Percentiles rank a stretch among this genome's conserved stretches.
These are phyloP conservation scores for Pantherophis vulpinus DNA, from an alignment of 2,797 vertebrate genomes.

Conservation along the genomic window DNA sequence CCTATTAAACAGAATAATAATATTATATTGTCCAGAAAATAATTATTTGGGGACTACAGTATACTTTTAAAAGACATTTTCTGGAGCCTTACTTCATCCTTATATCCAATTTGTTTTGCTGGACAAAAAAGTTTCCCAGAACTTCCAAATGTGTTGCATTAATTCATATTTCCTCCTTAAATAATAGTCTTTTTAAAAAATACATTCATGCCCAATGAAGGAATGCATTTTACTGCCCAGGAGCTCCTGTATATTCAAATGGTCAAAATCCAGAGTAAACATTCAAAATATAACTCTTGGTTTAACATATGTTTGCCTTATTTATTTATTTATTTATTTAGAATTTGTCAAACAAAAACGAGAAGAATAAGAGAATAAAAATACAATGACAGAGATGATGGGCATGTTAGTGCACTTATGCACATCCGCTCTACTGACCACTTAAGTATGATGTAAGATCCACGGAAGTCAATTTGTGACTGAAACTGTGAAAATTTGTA, in stretches of 20 bases:
- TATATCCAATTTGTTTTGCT: constrained; percentile 71
- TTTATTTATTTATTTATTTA: no score
- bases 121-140: constrained; percentile 61
- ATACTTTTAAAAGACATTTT: constrained; percentile 72
- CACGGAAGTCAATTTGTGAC: no score
- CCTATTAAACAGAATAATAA: constrained; percentile 73
- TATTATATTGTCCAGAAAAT: constrained; percentile 73
- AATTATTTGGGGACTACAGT: constrained; percentile 77
- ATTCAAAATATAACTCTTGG: not conserved
- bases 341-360: no score
- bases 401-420: no score
- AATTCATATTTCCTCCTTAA: constrained; percentile 44
- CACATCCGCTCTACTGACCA: no score
- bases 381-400: no score
- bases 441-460: no score
- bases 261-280: constrained; percentile 2
- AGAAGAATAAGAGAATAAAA: no score
- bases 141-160: constrained; percentile 58
- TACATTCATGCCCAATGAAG: constrained; percentile 35
- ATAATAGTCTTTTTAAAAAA: constrained; percentile 34
- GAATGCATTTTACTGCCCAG: constrained; percentile 40
- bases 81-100: constrained; percentile 71
- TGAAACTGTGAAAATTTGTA: no score
- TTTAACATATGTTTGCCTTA: not conserved
- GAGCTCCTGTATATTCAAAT: not conserved